Evolutionary conservation across 1,140 invertebrate species (phyloP).

Genomic region (Trichonephila inaurata): DNA sequence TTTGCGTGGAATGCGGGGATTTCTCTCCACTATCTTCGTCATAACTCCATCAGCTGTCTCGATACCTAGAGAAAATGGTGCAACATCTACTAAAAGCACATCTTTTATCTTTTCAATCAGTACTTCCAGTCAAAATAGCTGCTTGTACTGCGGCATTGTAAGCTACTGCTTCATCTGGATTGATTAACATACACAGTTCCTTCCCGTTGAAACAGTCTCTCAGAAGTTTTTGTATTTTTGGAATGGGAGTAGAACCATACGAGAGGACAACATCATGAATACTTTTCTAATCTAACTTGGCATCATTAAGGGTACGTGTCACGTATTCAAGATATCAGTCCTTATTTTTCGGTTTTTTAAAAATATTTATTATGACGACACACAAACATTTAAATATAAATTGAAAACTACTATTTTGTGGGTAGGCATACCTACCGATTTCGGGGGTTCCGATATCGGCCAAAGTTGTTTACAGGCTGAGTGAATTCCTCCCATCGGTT

Average conservation of each 20-base stretch:
- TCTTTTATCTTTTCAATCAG: conserved; percentile 80
- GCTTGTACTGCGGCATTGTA: conserved; percentile 84
- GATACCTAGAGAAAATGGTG: conserved; percentile 82
- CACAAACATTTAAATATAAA: no score
- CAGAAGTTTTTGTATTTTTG: conserved; percentile 94
- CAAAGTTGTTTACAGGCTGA: no score
- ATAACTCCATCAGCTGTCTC: conserved; percentile 85
- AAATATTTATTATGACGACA: no score
- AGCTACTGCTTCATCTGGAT: conserved; percentile 85
- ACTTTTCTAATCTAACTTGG: conserved; percentile 81
- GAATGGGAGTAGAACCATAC: conserved; percentile 96
- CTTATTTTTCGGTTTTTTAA: no score
- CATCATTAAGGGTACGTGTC: conserved; percentile 81
- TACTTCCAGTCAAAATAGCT: conserved; percentile 81
- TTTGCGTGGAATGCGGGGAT: conserved; percentile 86
- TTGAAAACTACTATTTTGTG: no score
- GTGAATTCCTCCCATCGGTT: no score
- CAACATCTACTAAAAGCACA: conserved; percentile 80
- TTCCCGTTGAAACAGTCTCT: conserved; percentile 85
- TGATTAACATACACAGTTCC: conserved; percentile 85
- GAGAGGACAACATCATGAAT: conserved; percentile 97
- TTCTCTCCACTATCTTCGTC: conserved; percentile 85
- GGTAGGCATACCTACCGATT: no score
- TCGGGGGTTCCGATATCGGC: no score
- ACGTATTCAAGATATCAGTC: no score